Evolutionary conservation across 2,797 vertebrate species (phyloP).

Genomic region (Hoplostethus atlanticus): DNA sequence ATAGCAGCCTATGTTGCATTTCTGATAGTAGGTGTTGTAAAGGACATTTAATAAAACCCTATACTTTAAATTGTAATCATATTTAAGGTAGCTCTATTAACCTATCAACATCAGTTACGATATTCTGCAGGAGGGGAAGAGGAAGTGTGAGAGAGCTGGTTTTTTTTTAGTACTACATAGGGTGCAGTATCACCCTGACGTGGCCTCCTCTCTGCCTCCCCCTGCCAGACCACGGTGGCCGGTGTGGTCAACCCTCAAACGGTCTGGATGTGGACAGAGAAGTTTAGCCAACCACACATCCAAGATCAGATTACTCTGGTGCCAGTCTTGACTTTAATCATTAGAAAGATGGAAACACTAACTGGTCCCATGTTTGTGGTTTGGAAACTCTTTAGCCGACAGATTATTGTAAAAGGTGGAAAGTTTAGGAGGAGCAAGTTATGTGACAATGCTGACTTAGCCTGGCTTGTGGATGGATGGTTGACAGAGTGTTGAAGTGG

Average conservation of each 20-base stretch:
- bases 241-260: slow-evolving; percentile 71
- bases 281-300: slow-evolving; percentile 61
- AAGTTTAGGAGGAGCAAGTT: slow-evolving; percentile 47
- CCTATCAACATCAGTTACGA: slow-evolving; percentile 31
- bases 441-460: slow-evolving; percentile 37
- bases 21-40: slow-evolving; percentile 46
- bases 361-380: slow-evolving; percentile 57
- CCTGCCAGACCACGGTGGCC: slow-evolving; percentile 63
- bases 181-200: slow-evolving; percentile 59
- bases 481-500: neutral
- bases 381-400: slow-evolving; percentile 59
- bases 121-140: slow-evolving; percentile 35
- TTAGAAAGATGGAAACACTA: slow-evolving; percentile 58
- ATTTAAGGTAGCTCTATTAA: slow-evolving; percentile 64
- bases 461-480: neutral
- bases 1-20: slow-evolving; percentile 63
- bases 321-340: slow-evolving; percentile 62
- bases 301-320: slow-evolving; percentile 63
- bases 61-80: slow-evolving; percentile 60
- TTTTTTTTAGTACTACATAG: neutral
- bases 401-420: slow-evolving; percentile 37
- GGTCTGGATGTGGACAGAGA: slow-evolving; percentile 66
- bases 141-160: slow-evolving; percentile 20
- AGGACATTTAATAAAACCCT: slow-evolving; percentile 68
- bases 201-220: slow-evolving; percentile 55